phyloP scores from a whole-genome alignment of 2,888 invertebrate genomes.

The Lissonota sp. region DNA sequence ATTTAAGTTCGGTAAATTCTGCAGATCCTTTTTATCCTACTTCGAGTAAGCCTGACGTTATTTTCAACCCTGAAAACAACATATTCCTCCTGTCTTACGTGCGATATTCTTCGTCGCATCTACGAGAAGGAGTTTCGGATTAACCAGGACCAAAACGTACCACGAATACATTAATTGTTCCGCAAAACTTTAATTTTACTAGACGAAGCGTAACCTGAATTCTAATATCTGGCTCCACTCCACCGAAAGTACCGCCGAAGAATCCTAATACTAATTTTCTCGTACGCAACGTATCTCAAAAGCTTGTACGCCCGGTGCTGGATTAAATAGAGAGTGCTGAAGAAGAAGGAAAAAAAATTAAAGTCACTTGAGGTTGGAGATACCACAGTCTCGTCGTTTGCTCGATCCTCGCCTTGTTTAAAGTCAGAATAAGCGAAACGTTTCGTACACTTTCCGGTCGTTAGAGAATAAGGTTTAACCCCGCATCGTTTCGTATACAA shows the following conservation, averaged over 20 bases:
- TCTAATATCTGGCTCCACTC: conserved; percentile 33
- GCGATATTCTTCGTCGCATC: conserved; percentile 34
- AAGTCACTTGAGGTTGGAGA: conserved; percentile 35
- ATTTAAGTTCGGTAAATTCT: no score
- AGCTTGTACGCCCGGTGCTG: conserved; percentile 6
- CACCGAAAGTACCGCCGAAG: conserved; percentile 5
- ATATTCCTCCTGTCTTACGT: neutral
- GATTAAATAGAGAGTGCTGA: conserved; percentile 52
- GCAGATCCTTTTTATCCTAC: no score
- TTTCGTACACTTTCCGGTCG: conserved; percentile 48
- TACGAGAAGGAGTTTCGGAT: conserved; percentile 28
- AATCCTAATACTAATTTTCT: conserved; percentile 50
- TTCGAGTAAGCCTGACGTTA: no score
- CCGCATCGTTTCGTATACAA: conserved; percentile 59
- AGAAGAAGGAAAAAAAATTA: conserved; percentile 19
- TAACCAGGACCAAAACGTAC: conserved; percentile 46
- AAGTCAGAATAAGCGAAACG: conserved; percentile 58
- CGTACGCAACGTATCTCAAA: conserved; percentile 41
- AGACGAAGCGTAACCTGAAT: conserved; percentile 58
- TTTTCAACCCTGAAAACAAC: neutral
- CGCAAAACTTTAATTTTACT: conserved; percentile 55
- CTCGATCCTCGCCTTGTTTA: conserved; percentile 38
- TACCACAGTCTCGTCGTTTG: conserved; percentile 48
- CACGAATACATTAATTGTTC: conserved; percentile 57
- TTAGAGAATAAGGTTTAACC: conserved; percentile 44